Evolutionary conservation across 2,888 invertebrate genomes (phyloP).

Genomic region (Mimachlamys varia): DNA sequence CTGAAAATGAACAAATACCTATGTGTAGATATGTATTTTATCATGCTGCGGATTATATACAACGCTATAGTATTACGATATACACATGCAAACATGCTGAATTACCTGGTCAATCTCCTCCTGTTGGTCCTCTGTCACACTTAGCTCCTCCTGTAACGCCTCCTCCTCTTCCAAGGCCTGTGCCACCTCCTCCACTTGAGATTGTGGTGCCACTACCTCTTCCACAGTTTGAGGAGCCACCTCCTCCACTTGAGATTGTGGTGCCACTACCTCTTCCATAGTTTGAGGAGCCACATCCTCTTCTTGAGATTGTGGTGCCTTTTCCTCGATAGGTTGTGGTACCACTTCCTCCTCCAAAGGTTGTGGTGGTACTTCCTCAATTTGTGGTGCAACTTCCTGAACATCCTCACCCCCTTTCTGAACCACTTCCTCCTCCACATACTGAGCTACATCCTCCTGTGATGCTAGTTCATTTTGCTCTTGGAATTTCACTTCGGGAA

Average conservation of each 20-base stretch:
- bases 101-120: slow-evolving; percentile 11
- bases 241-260: neutral
- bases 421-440: neutral
- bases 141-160: neutral
- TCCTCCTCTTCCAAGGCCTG: neutral
- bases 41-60: slow-evolving; percentile 1
- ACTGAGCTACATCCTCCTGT: slow-evolving; percentile 38
- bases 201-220: neutral
- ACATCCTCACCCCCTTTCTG: neutral
- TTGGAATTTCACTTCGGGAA: slow-evolving; percentile 11
- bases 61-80: neutral
- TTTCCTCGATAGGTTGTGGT: slow-evolving; percentile 8
- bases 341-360: neutral
- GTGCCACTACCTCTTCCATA: neutral
- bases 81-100: neutral
- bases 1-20: slow-evolving; percentile 20
- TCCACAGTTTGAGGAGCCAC: neutral
- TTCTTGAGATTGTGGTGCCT: neutral
- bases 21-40: neutral
- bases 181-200: neutral
- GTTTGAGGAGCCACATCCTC: neutral
- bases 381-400: slow-evolving; percentile 6
- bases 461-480: slow-evolving; percentile 43
- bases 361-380: slow-evolving; percentile 29
- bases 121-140: slow-evolving; percentile 2